These are phyloP conservation scores for Anthoptus insignis DNA, from an alignment of 2,888 invertebrate species.

Conservation along the genomic window DNA sequence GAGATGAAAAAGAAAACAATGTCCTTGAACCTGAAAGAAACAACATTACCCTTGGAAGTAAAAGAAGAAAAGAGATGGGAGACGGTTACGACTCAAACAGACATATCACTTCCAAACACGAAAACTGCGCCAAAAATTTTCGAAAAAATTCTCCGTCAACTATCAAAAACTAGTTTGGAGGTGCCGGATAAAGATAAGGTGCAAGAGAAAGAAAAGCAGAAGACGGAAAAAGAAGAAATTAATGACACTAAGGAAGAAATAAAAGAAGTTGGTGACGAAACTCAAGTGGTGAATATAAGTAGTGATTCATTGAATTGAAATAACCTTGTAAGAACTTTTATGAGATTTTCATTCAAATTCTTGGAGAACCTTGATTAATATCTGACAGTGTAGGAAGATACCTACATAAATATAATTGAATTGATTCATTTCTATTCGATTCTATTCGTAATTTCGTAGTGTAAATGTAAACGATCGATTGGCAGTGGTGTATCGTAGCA, in stretches of 20 bases:
- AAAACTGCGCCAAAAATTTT: slow-evolving; percentile 82
- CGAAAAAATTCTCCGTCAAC: slow-evolving; percentile 75
- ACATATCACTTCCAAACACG: slow-evolving; percentile 80
- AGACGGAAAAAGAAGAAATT: slow-evolving; percentile 24
- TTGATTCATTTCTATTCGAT: no score
- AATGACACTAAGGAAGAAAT: slow-evolving; percentile 4
- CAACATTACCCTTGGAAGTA: slow-evolving; percentile 61
- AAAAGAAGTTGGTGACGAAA: slow-evolving; percentile 31
- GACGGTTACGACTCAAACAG: slow-evolving; percentile 77
- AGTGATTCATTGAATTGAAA: no score
- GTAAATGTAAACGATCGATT: no score
- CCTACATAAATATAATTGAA: no score
- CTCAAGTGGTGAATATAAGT: background rate
- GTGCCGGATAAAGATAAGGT: slow-evolving; percentile 52
- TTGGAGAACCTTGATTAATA: no score
- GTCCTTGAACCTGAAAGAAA: slow-evolving; percentile 73
- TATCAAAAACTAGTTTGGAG: slow-evolving; percentile 75
- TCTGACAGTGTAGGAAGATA: no score
- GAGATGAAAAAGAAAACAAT: slow-evolving; percentile 64
- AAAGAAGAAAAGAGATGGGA: slow-evolving; percentile 67
- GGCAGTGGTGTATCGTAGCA: no score
- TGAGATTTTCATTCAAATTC: no score
- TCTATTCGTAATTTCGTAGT: no score
- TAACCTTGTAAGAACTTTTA: no score
- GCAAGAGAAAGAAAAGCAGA: slow-evolving; percentile 32